Conservation (phyloP, 2,797 vertebrate genomes). For the Crypturellus tataupa region DNA sequence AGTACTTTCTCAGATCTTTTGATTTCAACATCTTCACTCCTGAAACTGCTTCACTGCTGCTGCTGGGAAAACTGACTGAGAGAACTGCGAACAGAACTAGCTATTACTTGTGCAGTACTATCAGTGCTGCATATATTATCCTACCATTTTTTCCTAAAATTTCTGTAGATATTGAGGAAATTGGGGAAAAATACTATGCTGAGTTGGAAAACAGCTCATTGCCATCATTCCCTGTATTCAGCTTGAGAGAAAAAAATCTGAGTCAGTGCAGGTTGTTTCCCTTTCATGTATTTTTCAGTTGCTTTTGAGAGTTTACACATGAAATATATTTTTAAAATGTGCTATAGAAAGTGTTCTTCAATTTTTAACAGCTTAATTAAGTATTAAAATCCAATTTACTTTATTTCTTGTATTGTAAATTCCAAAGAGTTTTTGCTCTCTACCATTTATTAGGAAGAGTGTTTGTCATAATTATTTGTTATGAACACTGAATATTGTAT, state of each 20-base stretch:
- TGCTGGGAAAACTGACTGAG: not conserved
- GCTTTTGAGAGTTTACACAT: conserved; percentile 3
- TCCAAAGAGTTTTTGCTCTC: not conserved
- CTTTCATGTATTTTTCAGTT: not conserved
- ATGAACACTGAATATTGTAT: conserved; percentile 14
- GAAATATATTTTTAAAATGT: conserved; percentile 15
- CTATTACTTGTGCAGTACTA: not conserved
- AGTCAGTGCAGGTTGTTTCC: not conserved
- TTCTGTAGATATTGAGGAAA: not conserved
- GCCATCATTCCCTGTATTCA: not conserved
- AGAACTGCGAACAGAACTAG: not conserved
- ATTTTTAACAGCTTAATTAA: conserved; percentile 60
- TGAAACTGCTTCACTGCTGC: not conserved
- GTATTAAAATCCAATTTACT: conserved; percentile 57
- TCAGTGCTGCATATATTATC: not conserved
- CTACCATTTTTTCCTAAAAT: not conserved
- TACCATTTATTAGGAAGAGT: conserved; percentile 22
- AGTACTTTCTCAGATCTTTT: conserved; percentile 1
- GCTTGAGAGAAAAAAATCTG: not conserved
- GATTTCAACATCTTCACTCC: not conserved
- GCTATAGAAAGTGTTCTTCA: conserved; percentile 23
- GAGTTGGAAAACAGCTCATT: not conserved
- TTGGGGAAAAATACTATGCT: not conserved
- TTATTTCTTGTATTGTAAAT: not conserved
- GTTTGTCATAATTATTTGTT: conserved; percentile 45